Conservation (phyloP, 2,797 vertebrate genomes). For the Natrix natrix region DNA sequence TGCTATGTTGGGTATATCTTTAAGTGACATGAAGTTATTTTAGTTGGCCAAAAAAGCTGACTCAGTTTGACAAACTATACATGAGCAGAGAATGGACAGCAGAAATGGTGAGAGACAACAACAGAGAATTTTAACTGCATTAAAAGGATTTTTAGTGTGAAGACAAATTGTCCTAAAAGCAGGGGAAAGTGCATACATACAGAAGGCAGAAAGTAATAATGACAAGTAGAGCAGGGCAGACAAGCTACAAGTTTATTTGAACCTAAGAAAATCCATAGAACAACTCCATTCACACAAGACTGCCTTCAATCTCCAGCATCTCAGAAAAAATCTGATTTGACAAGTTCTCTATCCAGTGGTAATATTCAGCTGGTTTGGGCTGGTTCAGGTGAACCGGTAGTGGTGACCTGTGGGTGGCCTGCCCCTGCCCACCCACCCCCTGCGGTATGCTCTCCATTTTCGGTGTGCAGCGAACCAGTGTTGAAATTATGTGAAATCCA, state of each 20-base stretch:
- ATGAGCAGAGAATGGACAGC: neutral
- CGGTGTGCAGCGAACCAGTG: too few relatives aligned
- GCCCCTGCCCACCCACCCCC: too few relatives aligned
- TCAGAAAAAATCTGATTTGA: neutral
- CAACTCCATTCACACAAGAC: neutral
- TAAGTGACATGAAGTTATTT: neutral
- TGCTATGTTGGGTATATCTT: neutral
- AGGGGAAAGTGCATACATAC: neutral
- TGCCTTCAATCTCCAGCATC: too few relatives aligned
- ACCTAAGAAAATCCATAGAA: neutral
- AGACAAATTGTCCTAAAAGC: neutral
- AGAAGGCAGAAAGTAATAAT: neutral
- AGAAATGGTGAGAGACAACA: neutral
- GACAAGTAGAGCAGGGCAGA: neutral
- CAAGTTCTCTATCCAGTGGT: neutral
- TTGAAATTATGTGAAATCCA: too few relatives aligned
- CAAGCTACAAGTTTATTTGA: neutral
- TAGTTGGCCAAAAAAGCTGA: neutral
- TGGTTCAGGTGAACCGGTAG: too few relatives aligned
- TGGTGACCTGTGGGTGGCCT: too few relatives aligned
- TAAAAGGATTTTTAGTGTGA: neutral
- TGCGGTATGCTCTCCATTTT: too few relatives aligned
- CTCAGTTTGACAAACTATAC: neutral
- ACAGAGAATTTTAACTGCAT: neutral
- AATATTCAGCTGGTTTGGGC: too few relatives aligned